A percentile compares a stretch with the other conserved stretches of the same genome.
These are phyloP conservation scores for Formicarius rufipectus DNA, from an alignment of 2,113 vertebrate species.

Conservation along the genomic window DNA sequence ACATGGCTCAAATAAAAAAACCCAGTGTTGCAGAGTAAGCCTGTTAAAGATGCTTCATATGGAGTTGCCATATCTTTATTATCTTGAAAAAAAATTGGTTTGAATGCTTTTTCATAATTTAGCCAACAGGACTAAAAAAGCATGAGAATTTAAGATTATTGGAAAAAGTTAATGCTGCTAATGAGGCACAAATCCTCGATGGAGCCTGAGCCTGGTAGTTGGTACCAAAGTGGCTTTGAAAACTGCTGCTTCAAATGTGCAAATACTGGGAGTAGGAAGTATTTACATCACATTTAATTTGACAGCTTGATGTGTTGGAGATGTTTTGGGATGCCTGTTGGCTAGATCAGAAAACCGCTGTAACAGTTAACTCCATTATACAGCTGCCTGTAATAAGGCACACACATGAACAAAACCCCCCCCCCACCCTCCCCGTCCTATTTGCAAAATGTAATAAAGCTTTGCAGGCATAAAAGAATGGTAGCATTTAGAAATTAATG, in stretches of 20 bases:
- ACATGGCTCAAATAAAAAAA: background rate
- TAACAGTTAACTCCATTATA: background rate
- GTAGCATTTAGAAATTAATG: background rate
- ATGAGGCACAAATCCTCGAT: background rate
- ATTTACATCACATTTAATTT: background rate
- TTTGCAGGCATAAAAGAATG: background rate
- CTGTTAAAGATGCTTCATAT: background rate
- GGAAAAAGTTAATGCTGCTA: background rate
- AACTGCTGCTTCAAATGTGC: background rate
- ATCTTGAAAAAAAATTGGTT: fast-evolving
- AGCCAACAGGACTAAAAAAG: background rate
- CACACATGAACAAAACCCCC: background rate
- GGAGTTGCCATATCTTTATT: background rate
- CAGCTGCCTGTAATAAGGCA: background rate
- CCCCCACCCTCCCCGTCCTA: no score
- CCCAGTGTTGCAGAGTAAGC: background rate
- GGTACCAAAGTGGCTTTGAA: background rate
- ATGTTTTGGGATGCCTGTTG: background rate
- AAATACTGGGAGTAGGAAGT: background rate
- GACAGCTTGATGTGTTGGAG: background rate
- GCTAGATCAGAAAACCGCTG: background rate
- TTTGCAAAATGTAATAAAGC: background rate
- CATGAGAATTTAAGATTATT: background rate
- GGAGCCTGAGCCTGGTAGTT: background rate
- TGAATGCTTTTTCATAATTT: background rate